phyloP scores from a whole-genome alignment of 2,888 invertebrate genomes.

The Cetonia aurata region DNA sequence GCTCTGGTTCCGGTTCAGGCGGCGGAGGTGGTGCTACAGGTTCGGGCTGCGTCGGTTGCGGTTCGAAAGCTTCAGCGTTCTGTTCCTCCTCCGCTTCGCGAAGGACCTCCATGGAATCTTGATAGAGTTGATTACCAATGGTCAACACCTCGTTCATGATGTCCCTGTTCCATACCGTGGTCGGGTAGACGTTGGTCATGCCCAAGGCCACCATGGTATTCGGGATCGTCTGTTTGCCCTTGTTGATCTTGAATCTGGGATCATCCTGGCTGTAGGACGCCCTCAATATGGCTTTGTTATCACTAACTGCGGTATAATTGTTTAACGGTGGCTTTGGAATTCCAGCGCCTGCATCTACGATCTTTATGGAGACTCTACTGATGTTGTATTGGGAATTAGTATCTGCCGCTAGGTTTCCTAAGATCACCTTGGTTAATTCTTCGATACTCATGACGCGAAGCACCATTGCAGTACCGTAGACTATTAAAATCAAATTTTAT shows the following conservation, averaged over 20 bases:
- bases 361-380: constrained; percentile 55
- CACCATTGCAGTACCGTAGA: constrained; percentile 65
- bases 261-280: constrained; percentile 57
- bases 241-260: constrained; percentile 54
- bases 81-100: constrained; percentile 48
- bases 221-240: constrained; percentile 62
- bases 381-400: constrained; percentile 60
- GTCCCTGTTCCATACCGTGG: constrained; percentile 58
- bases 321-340: constrained; percentile 64
- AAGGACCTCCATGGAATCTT: constrained; percentile 55
- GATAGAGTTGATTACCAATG: constrained; percentile 60
- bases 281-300: constrained; percentile 64
- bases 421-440: constrained; percentile 61
- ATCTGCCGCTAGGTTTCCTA: constrained; percentile 60
- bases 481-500: constrained; percentile 47
- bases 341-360: constrained; percentile 57
- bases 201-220: constrained; percentile 61
- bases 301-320: constrained; percentile 63
- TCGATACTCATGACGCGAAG: constrained; percentile 60
- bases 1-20: constrained; percentile 19
- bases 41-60: constrained; percentile 14
- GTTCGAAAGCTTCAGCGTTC: constrained; percentile 45
- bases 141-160: constrained; percentile 61
- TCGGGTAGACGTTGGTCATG: constrained; percentile 59
- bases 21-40: not conserved